Base-by-base conservation (phyloP, 35 echinoderm and acorn worm genomes). In the Anneissia japonica region DNA sequence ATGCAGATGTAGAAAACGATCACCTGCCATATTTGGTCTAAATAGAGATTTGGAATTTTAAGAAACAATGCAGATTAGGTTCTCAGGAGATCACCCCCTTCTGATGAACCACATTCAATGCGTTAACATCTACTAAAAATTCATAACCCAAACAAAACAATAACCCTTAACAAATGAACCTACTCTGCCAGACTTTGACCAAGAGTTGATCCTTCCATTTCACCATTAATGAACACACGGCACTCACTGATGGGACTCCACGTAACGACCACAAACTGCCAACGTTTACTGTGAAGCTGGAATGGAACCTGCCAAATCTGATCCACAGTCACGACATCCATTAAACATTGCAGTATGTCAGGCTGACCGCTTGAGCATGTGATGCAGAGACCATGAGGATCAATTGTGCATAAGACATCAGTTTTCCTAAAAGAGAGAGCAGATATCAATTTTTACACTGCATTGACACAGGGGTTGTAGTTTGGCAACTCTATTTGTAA, bases 211-310 rank as follows among this genome's bases (percentile, higher is more conserved):
- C 10, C 36, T 81, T 35, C 40, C 34, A 81, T 16, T 39, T 81
- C 79, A 10, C 35, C 35, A 81, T 81, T 39, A 9, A 81, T 6
- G 23, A 38, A 81, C 79, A 81, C 36, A 30, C 36, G 17, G 35
- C 35, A 30, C 40, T 81, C 79, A 81, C 79, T 39, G 30, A 81
- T 81, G 17, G 79, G 79, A 39, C 38, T 39, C 79, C 79, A 81
- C 3, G 79, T 38, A 37, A 81, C 37, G 34, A 81, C 36, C n/a
- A 81, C 0, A 28, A 38, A 38, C n/a, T 81, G 79, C 79, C 79
- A 81, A 4, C 40, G n/a, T 10, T 40, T 19, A 10, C 35, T 39
- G 0, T 9, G 35, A 11, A 81, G 35, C 5, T 30, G 4, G 10
- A 81, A 37, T 0, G 16, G 10, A 37, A 30, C 16, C 0, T 38